Conservation (phyloP, 2,797 vertebrate species). For the Cuniculus paca region DNA sequence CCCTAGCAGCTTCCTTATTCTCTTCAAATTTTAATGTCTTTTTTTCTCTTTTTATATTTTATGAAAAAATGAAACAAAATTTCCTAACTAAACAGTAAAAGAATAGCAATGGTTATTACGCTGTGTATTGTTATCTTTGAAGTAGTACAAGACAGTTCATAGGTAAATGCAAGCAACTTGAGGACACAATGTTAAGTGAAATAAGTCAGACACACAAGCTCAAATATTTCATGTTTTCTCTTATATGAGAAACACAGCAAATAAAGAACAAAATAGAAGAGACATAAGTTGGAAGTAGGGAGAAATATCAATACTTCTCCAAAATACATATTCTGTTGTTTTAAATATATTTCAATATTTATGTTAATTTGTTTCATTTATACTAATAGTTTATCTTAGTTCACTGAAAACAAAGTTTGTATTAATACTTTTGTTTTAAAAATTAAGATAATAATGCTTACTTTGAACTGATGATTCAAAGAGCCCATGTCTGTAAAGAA, state of each 20-base stretch:
- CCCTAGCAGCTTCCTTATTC: neutral
- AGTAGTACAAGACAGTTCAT: neutral
- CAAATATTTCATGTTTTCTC: neutral
- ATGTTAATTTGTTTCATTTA: neutral
- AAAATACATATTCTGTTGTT: neutral
- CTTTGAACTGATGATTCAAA: neutral
- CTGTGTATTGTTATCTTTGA: neutral
- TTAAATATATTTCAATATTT: neutral
- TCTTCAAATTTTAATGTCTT: neutral
- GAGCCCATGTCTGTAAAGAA: neutral
- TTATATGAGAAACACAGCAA: neutral
- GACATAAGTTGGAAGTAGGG: neutral
- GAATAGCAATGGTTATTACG: neutral
- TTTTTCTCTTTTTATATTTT: neutral
- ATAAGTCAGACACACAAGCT: neutral
- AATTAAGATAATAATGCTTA: neutral
- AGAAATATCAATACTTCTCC: neutral
- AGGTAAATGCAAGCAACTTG: neutral
- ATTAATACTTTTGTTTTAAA: neutral
- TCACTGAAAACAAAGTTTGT: neutral
- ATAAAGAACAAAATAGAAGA: neutral
- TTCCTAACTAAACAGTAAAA: neutral
- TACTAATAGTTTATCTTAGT: neutral
- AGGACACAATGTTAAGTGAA: neutral
- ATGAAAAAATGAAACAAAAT: neutral